phyloP scores from a whole-genome alignment of 2,888 invertebrate species.

The Troides aeacus region DNA sequence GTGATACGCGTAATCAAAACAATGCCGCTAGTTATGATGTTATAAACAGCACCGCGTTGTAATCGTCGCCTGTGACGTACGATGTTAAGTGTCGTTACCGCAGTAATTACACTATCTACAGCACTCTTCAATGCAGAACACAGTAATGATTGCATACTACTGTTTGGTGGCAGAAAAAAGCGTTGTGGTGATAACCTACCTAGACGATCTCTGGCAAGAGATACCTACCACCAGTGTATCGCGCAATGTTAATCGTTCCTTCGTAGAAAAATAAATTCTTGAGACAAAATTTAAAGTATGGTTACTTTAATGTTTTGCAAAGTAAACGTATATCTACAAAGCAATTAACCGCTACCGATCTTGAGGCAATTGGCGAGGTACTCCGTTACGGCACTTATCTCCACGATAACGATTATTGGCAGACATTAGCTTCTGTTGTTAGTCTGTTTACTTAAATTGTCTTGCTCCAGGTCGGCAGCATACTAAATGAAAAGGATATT shows the following conservation, averaged over 20 bases:
- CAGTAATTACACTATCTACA: too few species aligned
- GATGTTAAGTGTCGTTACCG: too few species aligned
- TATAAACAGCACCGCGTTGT: too few species aligned
- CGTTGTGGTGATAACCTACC: too few species aligned
- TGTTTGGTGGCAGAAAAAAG: too few species aligned
- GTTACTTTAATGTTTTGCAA: conserved; percentile 13
- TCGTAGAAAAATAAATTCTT: not conserved
- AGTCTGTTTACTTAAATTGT: conserved; percentile 49
- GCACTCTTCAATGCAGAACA: too few species aligned
- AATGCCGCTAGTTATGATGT: too few species aligned
- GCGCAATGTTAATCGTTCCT: not conserved
- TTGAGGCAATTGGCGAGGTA: conserved; percentile 60
- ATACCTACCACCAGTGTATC: too few species aligned
- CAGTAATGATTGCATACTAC: too few species aligned
- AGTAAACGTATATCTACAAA: conserved; percentile 34
- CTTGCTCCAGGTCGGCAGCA: conserved; percentile 47
- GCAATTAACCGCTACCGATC: conserved; percentile 59
- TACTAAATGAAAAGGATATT: conserved; percentile 46
- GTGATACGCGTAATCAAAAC: too few species aligned
- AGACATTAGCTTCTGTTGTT: conserved; percentile 62
- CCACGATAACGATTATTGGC: conserved; percentile 70
- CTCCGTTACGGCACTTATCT: conserved; percentile 61
- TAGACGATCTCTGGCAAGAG: too few species aligned
- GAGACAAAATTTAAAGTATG: not conserved
- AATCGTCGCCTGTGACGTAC: too few species aligned